Evolutionary conservation across 2,888 invertebrate genomes (phyloP).

Genomic region (Sycophila texana): DNA sequence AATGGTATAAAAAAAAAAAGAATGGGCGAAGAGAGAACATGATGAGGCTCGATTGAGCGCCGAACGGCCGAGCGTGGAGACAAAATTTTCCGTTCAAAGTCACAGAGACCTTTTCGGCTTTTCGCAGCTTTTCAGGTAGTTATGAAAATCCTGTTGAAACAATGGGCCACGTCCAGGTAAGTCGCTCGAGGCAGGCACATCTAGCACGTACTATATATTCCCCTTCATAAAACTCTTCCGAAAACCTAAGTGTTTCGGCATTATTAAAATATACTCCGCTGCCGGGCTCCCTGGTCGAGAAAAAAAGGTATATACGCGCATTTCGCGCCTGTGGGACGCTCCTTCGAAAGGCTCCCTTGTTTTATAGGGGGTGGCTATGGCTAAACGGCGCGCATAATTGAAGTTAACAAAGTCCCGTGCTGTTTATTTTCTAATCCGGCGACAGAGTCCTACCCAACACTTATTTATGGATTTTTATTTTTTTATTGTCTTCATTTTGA

Average conservation of each 20-base stretch:
- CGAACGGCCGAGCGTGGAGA: not conserved
- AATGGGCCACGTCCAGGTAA: not conserved
- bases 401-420: conserved; percentile 37
- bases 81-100: not conserved
- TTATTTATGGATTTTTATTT: conserved; percentile 51
- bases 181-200: not conserved
- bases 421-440: not conserved
- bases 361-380: not conserved
- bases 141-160: not conserved
- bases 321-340: not conserved
- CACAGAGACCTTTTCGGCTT: not conserved
- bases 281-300: not conserved
- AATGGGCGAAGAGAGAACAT: not conserved
- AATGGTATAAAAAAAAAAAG: not conserved
- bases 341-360: not conserved
- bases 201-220: not conserved
- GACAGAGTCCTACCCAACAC: not conserved
- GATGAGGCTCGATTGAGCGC: not conserved
- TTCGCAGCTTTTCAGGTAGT: not conserved
- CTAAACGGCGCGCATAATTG: conserved; percentile 36
- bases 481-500: conserved; percentile 40
- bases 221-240: conserved; percentile 42
- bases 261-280: not conserved
- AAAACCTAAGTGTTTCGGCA: conserved; percentile 1
- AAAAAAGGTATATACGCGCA: not conserved